These are phyloP conservation scores for Haliclystus octoradiatus DNA, from an alignment of 30 jellyfish, hydroid and myxozoan genomes.

Conservation along the genomic window DNA sequence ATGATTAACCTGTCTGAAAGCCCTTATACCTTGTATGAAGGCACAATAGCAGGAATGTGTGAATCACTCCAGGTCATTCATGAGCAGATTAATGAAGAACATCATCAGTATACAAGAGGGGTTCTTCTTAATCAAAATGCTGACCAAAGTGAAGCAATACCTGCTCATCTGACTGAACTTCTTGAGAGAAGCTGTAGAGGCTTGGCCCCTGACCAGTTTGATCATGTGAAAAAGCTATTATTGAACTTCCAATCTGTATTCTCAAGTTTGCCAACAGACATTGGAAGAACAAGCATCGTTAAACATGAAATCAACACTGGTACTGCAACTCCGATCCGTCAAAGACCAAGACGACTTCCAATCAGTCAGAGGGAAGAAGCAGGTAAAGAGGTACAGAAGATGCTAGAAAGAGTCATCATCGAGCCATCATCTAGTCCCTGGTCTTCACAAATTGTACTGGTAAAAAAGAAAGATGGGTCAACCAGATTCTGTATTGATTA, in stretches of 20 bases:
- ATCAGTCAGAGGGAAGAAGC: neutral
- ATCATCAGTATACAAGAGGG: neutral
- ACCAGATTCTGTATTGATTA: constrained; percentile 2
- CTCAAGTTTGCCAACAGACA: too few relatives aligned
- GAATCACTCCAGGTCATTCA: neutral
- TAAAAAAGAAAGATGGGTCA: neutral
- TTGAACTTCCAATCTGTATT: too few relatives aligned
- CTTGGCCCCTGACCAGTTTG: too few relatives aligned
- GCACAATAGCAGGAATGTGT: neutral
- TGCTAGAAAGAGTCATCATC: constrained; percentile 5
- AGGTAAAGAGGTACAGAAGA: neutral
- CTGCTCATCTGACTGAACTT: too few relatives aligned
- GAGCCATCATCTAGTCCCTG: constrained; percentile 2
- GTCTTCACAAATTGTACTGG: constrained; percentile 4
- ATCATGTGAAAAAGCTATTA: too few relatives aligned
- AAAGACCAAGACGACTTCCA: constrained; percentile 6
- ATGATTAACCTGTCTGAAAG: neutral
- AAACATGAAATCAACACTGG: constrained; percentile 15
- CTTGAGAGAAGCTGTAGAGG: too few relatives aligned
- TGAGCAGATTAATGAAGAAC: neutral
- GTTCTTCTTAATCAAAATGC: too few relatives aligned
- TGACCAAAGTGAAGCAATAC: too few relatives aligned
- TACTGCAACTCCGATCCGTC: constrained; percentile 7
- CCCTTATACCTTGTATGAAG: neutral
- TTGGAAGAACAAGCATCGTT: too few relatives aligned